phyloP scores from a whole-genome alignment of 2,888 invertebrate species.

The Andrena minutula region DNA sequence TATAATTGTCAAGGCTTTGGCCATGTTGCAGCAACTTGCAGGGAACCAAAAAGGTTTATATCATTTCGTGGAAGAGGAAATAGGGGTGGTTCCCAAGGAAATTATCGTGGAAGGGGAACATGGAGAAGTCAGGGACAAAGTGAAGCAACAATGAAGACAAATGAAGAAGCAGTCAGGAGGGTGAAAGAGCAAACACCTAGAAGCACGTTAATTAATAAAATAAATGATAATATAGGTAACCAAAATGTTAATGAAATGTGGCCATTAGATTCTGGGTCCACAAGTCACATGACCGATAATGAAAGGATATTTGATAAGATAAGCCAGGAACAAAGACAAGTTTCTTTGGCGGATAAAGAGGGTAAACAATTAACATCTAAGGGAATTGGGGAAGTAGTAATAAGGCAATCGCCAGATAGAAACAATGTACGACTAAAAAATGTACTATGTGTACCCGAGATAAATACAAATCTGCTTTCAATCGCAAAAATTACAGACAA shows the following conservation, averaged over 20 bases:
- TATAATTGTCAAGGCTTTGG: slow-evolving; percentile 22
- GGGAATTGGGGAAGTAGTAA: slow-evolving; percentile 5
- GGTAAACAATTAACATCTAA: slow-evolving; percentile 21
- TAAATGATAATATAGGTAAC: background rate
- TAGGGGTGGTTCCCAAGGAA: slow-evolving; percentile 7
- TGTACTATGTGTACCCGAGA: slow-evolving; percentile 27
- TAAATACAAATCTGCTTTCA: slow-evolving; percentile 39
- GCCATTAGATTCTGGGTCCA: slow-evolving; percentile 38
- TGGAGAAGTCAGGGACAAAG: background rate
- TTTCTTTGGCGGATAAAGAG: slow-evolving; percentile 17
- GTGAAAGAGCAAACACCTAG: background rate
- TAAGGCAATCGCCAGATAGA: slow-evolving; percentile 4
- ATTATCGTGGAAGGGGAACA: slow-evolving; percentile 6
- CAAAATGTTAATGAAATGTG: background rate
- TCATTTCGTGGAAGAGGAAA: background rate
- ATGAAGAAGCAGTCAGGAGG: background rate
- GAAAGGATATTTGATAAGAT: slow-evolving; percentile 6
- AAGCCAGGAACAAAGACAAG: background rate
- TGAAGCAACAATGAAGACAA: background rate
- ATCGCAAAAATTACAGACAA: slow-evolving; percentile 37
- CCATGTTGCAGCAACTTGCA: slow-evolving; percentile 1
- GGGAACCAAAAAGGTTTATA: background rate
- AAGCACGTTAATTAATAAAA: background rate
- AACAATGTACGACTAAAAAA: slow-evolving; percentile 27
- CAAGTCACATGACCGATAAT: slow-evolving; percentile 30